phyloP scores from a whole-genome alignment of 2,113 vertebrate genomes.

The Jaculus jaculus region DNA sequence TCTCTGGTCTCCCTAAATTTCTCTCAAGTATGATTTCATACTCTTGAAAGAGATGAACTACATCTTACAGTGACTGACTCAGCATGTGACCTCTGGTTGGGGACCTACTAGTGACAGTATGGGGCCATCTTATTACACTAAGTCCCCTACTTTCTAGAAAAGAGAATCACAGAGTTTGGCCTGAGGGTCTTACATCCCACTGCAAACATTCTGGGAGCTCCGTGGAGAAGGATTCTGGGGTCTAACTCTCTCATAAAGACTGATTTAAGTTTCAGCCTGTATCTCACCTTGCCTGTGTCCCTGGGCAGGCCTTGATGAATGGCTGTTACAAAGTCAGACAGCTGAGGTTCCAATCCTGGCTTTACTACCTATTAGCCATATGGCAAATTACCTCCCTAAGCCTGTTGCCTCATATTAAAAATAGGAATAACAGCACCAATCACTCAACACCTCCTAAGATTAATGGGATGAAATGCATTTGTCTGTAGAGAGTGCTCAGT shows the following conservation, averaged over 20 bases:
- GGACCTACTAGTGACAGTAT: background rate
- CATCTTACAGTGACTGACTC: background rate
- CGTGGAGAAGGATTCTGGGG: background rate
- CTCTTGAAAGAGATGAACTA: background rate
- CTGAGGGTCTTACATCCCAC: background rate
- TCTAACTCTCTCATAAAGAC: background rate
- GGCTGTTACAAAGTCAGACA: background rate
- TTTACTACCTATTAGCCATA: background rate
- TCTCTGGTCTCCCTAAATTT: background rate
- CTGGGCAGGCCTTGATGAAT: background rate
- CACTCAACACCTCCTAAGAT: background rate
- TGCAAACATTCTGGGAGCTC: background rate
- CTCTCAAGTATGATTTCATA: background rate
- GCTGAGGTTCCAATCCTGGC: background rate
- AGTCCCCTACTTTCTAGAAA: background rate
- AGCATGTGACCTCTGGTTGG: background rate
- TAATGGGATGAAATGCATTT: background rate
- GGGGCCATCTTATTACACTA: background rate
- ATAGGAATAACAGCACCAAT: background rate
- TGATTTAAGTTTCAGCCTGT: background rate
- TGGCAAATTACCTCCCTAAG: slow-evolving; percentile 16
- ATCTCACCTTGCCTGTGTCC: background rate
- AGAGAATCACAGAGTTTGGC: background rate
- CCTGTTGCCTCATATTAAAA: slow-evolving; percentile 39
- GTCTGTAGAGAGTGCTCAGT: background rate